Percentiles rank a stretch among this genome's conserved stretches.
These are phyloP conservation scores for Nothocercus nigrocapillus DNA, from an alignment of 2,113 vertebrate species.

Conservation along the genomic window DNA sequence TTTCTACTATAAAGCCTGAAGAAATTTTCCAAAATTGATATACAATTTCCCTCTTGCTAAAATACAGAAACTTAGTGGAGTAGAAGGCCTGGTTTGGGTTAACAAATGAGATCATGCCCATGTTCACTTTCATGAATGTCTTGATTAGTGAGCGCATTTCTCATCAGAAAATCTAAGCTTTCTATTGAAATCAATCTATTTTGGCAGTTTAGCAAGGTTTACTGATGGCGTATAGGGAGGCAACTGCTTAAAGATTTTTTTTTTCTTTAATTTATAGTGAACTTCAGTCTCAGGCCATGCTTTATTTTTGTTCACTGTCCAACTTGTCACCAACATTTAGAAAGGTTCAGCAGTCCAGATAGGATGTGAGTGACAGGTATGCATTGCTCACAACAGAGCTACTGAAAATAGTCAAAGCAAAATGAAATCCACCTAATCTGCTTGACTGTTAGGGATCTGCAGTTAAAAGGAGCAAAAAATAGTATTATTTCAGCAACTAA, in stretches of 20 bases:
- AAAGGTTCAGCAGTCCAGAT: not conserved
- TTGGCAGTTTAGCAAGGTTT: not conserved
- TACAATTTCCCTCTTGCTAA: not conserved
- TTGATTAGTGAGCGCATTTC: not conserved
- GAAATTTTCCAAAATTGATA: not conserved
- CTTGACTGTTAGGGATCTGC: not conserved
- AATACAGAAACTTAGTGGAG: not conserved
- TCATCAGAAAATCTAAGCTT: not conserved
- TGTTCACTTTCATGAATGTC: not conserved
- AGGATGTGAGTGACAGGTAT: not conserved
- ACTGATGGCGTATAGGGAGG: not conserved
- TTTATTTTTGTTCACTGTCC: not conserved
- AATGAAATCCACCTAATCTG: not conserved
- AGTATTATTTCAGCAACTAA: not conserved
- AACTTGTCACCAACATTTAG: not conserved
- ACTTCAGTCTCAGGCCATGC: not conserved
- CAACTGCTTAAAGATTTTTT: not conserved
- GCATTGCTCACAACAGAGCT: not conserved
- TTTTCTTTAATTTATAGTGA: not conserved
- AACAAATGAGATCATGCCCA: not conserved
- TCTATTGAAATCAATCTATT: not conserved
- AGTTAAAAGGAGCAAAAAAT: not conserved
- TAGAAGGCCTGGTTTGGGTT: not conserved
- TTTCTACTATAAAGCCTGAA: not conserved
- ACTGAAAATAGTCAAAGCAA: not conserved